Evolutionary conservation across 2,113 vertebrate genomes (phyloP).

Genomic region (Lipophrys pholis): DNA sequence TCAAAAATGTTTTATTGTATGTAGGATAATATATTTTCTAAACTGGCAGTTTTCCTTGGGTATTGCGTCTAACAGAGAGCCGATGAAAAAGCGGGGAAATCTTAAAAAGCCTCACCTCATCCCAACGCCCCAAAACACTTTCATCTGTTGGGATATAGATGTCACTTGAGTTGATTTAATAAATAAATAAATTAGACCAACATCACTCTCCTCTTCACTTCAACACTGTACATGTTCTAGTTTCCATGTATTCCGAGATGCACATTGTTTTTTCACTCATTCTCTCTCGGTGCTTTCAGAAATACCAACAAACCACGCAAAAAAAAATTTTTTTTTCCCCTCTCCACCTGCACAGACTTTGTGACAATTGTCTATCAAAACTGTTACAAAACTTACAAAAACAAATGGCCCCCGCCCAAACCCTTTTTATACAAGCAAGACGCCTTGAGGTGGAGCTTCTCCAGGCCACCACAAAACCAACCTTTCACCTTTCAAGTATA

Average conservation of each 20-base stretch:
- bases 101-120: neutral
- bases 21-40: constrained; percentile 5
- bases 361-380: neutral
- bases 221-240: constrained; percentile 49
- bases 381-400: neutral
- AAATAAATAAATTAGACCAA: constrained; percentile 82
- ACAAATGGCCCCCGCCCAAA: neutral
- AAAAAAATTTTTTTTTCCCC: neutral
- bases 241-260: constrained; percentile 68
- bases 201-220: constrained; percentile 38
- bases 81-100: neutral
- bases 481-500: constrained; percentile 38
- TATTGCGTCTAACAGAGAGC: neutral
- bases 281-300: constrained; percentile 44
- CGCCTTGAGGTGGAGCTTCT: constrained; percentile 6
- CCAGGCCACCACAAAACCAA: constrained; percentile 26
- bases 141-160: constrained; percentile 35
- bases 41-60: constrained; percentile 2
- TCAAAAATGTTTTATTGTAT: constrained; percentile 13
- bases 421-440: neutral
- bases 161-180: constrained; percentile 52
- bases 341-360: neutral
- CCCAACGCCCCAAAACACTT: constrained; percentile 30
- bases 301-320: neutral
- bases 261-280: constrained; percentile 38